Evolutionary conservation across 2,113 vertebrate species (phyloP).

Genomic region (Piaya cayana): DNA sequence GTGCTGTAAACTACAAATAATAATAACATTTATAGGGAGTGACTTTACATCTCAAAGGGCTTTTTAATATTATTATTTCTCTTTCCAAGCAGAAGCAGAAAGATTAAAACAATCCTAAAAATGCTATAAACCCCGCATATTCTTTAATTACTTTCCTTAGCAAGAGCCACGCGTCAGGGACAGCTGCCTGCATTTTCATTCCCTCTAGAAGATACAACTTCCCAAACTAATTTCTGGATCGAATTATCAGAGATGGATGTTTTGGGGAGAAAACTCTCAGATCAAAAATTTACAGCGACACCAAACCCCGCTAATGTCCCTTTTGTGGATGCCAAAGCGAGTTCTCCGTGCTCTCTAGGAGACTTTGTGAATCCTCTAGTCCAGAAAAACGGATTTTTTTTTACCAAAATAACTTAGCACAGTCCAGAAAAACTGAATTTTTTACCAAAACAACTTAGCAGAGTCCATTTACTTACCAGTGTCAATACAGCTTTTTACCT

Average conservation of each 20-base stretch:
- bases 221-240: background rate
- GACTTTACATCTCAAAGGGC: slow-evolving; percentile 22
- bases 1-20: slow-evolving; percentile 26
- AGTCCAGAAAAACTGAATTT: slow-evolving; percentile 6
- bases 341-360: background rate
- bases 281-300: background rate
- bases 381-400: slow-evolving; percentile 3
- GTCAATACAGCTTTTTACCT: slow-evolving; percentile 53
- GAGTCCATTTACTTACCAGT: slow-evolving; percentile 41
- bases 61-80: background rate
- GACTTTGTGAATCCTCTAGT: background rate
- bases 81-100: background rate
- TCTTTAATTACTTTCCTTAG: slow-evolving; percentile 25
- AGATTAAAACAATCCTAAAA: slow-evolving; percentile 34
- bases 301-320: background rate
- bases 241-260: background rate
- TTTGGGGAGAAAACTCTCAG: background rate
- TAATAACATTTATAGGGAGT: background rate
- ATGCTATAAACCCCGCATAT: background rate
- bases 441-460: slow-evolving; percentile 32
- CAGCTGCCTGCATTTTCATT: slow-evolving; percentile 15
- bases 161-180: background rate
- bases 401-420: slow-evolving; percentile 26
- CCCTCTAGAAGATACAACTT: background rate
- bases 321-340: background rate